These are phyloP conservation scores for Heteropelma amictum DNA, from an alignment of 2,888 invertebrate genomes.

Conservation along the genomic window DNA sequence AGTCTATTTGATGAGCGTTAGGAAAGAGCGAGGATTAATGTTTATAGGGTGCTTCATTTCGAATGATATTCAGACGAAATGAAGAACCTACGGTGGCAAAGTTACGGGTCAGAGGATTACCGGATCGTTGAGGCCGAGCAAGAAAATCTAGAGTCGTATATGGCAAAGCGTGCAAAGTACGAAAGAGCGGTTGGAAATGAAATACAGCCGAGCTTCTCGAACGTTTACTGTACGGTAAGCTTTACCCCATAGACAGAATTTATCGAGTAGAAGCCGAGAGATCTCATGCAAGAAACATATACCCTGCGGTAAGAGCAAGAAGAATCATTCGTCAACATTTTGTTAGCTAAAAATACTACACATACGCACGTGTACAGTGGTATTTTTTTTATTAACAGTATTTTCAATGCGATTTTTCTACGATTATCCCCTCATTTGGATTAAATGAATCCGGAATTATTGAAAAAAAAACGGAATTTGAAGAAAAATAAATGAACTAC, in stretches of 20 bases:
- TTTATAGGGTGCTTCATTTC: constrained; percentile 18
- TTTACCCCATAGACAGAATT: constrained; percentile 52
- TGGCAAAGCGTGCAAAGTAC: too few species aligned
- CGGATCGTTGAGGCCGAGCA: constrained; percentile 1
- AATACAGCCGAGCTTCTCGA: constrained; percentile 49
- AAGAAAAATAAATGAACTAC: background rate
- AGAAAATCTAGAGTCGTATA: constrained; percentile 13
- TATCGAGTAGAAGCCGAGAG: constrained; percentile 37
- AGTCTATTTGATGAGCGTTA: constrained; percentile 20
- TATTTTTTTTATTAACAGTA: too few species aligned
- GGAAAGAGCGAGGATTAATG: constrained; percentile 9
- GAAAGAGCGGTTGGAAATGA: constrained; percentile 40
- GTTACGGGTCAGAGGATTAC: background rate
- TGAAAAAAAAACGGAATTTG: background rate
- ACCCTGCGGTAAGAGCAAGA: constrained; percentile 19
- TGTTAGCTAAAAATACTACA: background rate
- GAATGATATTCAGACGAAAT: constrained; percentile 23
- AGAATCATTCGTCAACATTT: constrained; percentile 20
- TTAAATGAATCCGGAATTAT: too few species aligned
- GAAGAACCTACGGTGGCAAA: constrained; percentile 1
- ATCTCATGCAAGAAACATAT: constrained; percentile 58
- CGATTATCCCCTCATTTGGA: too few species aligned
- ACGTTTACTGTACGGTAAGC: constrained; percentile 55
- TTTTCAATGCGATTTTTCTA: too few species aligned
- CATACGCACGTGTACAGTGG: background rate